Base-by-base conservation (phyloP, 2,113 vertebrate genomes). In the Phainopepla nitens region DNA sequence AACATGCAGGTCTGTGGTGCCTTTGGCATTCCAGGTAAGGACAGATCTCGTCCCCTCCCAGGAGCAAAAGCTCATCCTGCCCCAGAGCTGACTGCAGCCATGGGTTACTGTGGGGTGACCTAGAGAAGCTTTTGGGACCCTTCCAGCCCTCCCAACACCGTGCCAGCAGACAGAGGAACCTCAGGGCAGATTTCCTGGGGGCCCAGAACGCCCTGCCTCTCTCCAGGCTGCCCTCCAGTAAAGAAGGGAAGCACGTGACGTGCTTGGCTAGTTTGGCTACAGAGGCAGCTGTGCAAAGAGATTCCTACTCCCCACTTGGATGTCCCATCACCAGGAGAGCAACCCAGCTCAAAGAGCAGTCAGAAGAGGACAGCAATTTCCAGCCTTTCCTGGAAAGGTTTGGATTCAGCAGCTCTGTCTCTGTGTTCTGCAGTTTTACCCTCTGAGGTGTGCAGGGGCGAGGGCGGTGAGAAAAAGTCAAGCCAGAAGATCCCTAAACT, bases 1-100 rank as follows among this genome's bases (percentile, higher is more conserved):
- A 58, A 36, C 0, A 0, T 5, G 22, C 44, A 45, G 25, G 11
- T 17, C 64, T 70, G 27, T 0, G 0, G 17, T 57, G 47, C 69
- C 60, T 53, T 54, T 17, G 47, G 41, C 47, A 24, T 36, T 53
- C 53, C 21, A 19, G 42, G 39, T 9, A 19, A 20, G 51, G 29
- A 39, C 72, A 44, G 39, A 47, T 7, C 62, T 42, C 27, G 1
- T 4, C 56, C 42, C 6, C 23, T 69, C 24, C 71, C 16, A 3
- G 20, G 3, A 45, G 49, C 8, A 5, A 18, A 25, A 15, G 39
- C 56, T 14, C 42, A 8, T 45, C 45, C 54, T 84, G 60, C 29
- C 42, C 68, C 60, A 62, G 58, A 61, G 20, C 28, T 41, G 45
- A 10, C 50, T 12, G 4, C 45, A 23, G 60, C 19, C 29, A 6